Percentiles rank a stretch among this genome's conserved stretches.
phyloP scores from a whole-genome alignment of 2,797 vertebrate species.

The Smutsia gigantea region DNA sequence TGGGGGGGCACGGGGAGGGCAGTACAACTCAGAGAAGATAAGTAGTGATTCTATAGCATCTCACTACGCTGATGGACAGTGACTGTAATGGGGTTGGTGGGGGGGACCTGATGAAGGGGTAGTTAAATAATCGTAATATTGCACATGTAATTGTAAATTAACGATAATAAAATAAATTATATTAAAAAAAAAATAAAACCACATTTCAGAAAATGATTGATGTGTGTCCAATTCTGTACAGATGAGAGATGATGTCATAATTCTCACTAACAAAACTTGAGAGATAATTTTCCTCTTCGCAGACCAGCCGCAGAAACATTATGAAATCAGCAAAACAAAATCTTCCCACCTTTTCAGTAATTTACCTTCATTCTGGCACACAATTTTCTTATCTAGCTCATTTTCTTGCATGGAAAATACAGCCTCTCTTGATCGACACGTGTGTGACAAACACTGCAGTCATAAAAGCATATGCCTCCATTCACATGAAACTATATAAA shows the following conservation, averaged over 20 bases:
- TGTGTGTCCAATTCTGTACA: neutral
- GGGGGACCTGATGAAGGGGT: too few species aligned
- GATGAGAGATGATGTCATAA: neutral
- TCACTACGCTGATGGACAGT: too few species aligned
- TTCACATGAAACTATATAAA: accelerated
- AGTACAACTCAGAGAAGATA: too few species aligned
- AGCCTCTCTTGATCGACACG: neutral
- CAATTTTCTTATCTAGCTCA: neutral
- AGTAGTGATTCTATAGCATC: too few species aligned
- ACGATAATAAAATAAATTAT: too few species aligned
- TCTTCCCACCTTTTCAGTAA: neutral
- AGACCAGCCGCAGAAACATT: neutral
- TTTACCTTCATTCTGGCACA: neutral
- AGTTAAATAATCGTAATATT: too few species aligned
- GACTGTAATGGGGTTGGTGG: too few species aligned
- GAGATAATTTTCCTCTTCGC: neutral
- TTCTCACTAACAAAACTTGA: neutral
- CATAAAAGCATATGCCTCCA: neutral
- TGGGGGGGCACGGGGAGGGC: too few species aligned
- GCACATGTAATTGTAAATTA: too few species aligned
- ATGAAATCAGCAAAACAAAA: neutral
- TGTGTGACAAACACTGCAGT: neutral
- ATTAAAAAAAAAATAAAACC: too few species aligned
- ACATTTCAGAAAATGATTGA: neutral
- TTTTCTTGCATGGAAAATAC: neutral